Evolutionary conservation across 2,113 vertebrate genomes (phyloP).

Genomic region (Tringa solitaria): DNA sequence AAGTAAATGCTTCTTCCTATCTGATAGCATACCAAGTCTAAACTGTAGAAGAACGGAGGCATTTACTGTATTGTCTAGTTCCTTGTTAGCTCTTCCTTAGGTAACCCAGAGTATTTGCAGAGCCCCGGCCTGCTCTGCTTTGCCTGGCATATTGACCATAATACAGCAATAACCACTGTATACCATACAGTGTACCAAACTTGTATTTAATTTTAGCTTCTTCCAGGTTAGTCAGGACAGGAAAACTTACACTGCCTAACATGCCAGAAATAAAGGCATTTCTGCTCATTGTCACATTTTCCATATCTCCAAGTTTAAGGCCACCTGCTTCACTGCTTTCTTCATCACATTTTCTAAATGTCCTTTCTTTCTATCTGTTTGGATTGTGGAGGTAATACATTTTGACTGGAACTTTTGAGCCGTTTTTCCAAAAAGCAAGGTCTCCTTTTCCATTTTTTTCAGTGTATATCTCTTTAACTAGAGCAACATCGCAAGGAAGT

Average conservation of each 20-base stretch:
- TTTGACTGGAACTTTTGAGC: background rate
- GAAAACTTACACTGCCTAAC: background rate
- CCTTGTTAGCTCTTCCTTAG: background rate
- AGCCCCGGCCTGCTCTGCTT: background rate
- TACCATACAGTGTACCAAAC: background rate
- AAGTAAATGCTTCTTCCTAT: background rate
- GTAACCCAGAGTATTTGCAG: background rate
- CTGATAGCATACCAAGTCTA: background rate
- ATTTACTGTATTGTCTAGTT: background rate
- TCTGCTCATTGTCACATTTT: background rate
- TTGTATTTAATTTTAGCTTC: background rate
- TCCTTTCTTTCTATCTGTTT: background rate
- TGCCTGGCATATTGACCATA: background rate
- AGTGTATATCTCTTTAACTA: background rate
- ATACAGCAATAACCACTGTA: background rate
- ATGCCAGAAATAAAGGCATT: background rate
- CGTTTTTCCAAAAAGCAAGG: background rate
- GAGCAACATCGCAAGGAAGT: background rate
- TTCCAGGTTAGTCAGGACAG: background rate
- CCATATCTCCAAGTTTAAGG: background rate
- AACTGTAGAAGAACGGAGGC: background rate
- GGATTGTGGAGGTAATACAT: background rate
- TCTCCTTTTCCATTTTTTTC: background rate
- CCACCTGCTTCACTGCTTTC: background rate
- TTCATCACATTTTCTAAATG: background rate